phyloP scores from a whole-genome alignment of 1,140 invertebrate genomes.

The Saccostrea echinata region DNA sequence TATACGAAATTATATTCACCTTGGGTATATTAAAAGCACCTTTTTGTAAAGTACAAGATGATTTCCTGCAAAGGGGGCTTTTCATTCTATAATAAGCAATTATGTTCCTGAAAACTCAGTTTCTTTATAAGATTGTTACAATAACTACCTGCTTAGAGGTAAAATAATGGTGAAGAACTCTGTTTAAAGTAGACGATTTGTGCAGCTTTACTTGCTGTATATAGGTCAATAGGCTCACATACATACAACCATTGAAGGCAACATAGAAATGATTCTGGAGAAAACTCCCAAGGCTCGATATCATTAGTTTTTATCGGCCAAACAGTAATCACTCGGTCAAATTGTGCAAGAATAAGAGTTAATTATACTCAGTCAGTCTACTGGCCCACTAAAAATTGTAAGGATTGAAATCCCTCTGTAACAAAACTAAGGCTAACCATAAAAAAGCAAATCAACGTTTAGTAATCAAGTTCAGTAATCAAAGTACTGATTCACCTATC shows the following conservation, averaged over 20 bases:
- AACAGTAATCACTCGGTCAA: background rate
- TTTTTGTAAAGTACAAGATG: constrained; percentile 8
- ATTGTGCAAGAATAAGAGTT: too few species aligned
- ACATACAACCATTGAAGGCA: background rate
- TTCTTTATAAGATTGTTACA: background rate
- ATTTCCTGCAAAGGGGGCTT: background rate
- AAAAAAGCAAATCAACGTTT: too few species aligned
- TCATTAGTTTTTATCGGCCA: background rate
- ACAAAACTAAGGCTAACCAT: too few species aligned
- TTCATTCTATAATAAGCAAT: constrained; percentile 8
- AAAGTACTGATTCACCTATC: too few species aligned
- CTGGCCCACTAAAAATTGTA: too few species aligned
- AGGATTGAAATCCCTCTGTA: too few species aligned
- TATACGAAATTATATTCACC: too few species aligned
- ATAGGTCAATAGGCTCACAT: background rate
- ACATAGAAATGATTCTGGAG: background rate
- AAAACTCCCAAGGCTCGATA: background rate
- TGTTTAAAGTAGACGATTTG: background rate
- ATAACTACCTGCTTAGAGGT: background rate
- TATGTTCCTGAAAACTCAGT: background rate
- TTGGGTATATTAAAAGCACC: background rate
- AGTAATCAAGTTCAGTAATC: too few species aligned
- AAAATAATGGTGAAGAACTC: background rate
- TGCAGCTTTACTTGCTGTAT: background rate
- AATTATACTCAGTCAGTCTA: too few species aligned